Conservation (phyloP, 2,113 vertebrate genomes). For the Beaufortia kweichowensis region DNA sequence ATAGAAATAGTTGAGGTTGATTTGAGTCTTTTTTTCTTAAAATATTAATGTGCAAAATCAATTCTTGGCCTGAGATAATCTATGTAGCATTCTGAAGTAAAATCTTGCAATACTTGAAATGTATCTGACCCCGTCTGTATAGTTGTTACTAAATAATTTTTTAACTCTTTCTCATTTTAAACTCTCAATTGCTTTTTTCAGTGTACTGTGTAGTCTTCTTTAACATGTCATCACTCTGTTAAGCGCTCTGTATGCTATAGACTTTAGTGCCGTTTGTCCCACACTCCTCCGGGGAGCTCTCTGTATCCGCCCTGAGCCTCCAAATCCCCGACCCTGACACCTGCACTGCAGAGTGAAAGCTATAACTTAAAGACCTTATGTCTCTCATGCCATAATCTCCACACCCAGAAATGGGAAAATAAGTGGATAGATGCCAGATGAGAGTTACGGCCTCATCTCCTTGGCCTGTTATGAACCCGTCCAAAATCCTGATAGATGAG, state of each 20-base stretch:
- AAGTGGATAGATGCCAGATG: conserved; percentile 57
- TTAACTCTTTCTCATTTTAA: conserved; percentile 1
- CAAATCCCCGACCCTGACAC: conserved; percentile 66
- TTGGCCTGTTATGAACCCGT: conserved; percentile 32
- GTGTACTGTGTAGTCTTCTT: not conserved
- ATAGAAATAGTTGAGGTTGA: too few relatives aligned
- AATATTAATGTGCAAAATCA: too few relatives aligned
- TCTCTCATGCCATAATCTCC: conserved; percentile 58
- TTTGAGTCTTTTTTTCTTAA: too few relatives aligned
- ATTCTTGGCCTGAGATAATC: too few relatives aligned
- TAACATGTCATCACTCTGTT: conserved; percentile 25
- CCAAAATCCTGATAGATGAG: conserved; percentile 40
- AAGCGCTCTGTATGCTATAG: not conserved
- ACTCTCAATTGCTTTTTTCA: not conserved
- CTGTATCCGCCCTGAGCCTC: conserved; percentile 46
- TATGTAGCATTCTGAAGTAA: too few relatives aligned
- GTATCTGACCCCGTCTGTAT: too few relatives aligned
- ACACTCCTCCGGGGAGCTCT: conserved; percentile 39
- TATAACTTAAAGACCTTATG: conserved; percentile 63
- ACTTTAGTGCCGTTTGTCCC: conserved; percentile 26
- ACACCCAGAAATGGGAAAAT: conserved; percentile 23
- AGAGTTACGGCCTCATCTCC: conserved; percentile 62
- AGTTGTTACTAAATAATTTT: too few relatives aligned
- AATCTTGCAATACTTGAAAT: too few relatives aligned
- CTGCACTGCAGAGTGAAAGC: conserved; percentile 59